Percentiles rank a stretch among this genome's conserved stretches.
Conservation (phyloP, 37 sponge, comb jelly and placozoan species). For the Beroe ovata region DNA sequence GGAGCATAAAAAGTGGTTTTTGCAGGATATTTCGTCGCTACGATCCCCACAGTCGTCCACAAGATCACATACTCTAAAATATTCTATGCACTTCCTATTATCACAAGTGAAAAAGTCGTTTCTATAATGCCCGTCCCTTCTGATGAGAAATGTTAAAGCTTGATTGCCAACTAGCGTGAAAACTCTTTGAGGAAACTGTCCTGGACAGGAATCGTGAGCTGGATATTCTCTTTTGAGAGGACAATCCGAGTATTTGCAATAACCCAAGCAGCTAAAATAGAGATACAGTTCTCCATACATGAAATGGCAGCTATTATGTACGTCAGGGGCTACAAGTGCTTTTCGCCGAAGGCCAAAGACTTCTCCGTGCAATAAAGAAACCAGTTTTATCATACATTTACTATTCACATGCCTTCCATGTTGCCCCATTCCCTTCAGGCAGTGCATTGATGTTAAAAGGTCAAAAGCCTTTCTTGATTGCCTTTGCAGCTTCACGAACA, state of each 20-base stretch:
- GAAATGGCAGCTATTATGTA: neutral
- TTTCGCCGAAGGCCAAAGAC: neutral
- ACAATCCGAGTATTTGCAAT: neutral
- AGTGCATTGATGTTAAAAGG: neutral
- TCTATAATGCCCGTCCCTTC: neutral
- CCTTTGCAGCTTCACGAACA: neutral
- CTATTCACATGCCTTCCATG: neutral
- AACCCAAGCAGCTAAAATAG: neutral
- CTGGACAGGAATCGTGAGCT: slow-evolving; percentile 25
- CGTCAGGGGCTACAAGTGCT: no score
- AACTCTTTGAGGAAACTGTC: neutral
- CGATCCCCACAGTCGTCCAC: slow-evolving; percentile 5
- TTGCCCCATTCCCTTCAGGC: neutral
- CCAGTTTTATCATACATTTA: neutral
- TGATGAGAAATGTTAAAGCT: neutral
- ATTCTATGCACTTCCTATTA: neutral
- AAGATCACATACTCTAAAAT: neutral
- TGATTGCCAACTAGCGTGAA: slow-evolving; percentile 18
- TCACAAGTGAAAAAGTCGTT: neutral
- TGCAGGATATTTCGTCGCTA: neutral
- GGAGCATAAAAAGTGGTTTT: neutral
- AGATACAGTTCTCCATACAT: slow-evolving; percentile 10
- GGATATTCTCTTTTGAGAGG: neutral
- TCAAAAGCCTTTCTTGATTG: neutral
- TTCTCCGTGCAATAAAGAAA: neutral